Conservation (phyloP, 1,140 invertebrate genomes). For the Matsumurasca onukii region DNA sequence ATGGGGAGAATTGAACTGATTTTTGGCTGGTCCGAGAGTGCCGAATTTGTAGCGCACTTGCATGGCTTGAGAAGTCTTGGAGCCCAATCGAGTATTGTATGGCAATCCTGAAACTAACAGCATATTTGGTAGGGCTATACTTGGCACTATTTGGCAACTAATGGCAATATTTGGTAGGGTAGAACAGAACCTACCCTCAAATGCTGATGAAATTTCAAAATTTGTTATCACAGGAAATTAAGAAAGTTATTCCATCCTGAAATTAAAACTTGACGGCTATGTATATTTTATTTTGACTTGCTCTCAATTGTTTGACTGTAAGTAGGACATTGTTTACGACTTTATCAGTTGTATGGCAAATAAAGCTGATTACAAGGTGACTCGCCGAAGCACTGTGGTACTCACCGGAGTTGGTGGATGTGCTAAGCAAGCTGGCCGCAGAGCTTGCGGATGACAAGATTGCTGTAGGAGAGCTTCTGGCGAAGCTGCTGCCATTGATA, state of each 20-base stretch:
- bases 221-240: too few species aligned
- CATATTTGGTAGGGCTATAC: not conserved
- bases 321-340: not conserved
- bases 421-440: too few species aligned
- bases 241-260: too few species aligned
- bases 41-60: constrained; percentile 92
- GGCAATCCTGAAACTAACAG: not conserved
- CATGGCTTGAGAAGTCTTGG: constrained; percentile 57
- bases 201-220: too few species aligned
- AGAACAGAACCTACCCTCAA: not conserved
- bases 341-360: not conserved
- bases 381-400: not conserved
- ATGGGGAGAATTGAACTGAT: constrained; percentile 95
- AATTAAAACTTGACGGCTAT: not conserved
- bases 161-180: not conserved
- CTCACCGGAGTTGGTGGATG: too few species aligned
- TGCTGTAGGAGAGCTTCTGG: not conserved
- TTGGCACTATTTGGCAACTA: not conserved
- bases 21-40: constrained; percentile 83
- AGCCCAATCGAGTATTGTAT: not conserved
- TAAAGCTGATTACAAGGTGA: not conserved
- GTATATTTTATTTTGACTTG: not conserved
- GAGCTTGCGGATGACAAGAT: not conserved
- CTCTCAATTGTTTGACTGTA: not conserved
- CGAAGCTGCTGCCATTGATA: too few species aligned